Percentiles rank a stretch among this genome's conserved stretches.
phyloP scores from a whole-genome alignment of 2,113 vertebrate species.

The Notothenia coriiceps region DNA sequence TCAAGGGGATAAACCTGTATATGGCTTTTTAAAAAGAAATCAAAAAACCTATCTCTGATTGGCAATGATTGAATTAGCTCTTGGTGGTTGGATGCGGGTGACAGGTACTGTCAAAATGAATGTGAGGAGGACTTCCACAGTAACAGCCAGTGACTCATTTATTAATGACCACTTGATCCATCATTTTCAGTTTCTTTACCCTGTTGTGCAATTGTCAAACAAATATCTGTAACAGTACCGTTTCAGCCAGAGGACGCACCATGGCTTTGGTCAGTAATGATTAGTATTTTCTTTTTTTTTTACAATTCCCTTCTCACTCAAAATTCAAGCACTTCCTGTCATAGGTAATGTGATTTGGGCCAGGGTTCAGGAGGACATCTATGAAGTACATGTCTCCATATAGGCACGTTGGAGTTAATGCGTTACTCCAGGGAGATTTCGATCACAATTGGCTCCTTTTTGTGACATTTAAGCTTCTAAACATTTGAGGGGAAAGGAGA shows the following conservation, averaged over 20 bases:
- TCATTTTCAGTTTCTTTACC: constrained; percentile 20
- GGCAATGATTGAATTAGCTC: neutral
- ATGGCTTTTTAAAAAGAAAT: neutral
- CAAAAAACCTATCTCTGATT: neutral
- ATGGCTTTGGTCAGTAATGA: constrained; percentile 33
- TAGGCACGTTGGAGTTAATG: neutral
- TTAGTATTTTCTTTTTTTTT: neutral
- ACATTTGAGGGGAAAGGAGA: neutral
- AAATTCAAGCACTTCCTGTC: constrained; percentile 34
- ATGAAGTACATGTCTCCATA: constrained; percentile 26
- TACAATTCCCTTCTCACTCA: constrained; percentile 11
- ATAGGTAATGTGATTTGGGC: neutral
- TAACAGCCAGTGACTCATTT: constrained; percentile 56
- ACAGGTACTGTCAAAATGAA: constrained; percentile 69
- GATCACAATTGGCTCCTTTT: constrained; percentile 1
- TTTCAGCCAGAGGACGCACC: constrained; percentile 43
- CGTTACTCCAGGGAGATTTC: neutral
- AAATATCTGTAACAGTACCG: constrained; percentile 52
- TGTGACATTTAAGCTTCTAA: neutral
- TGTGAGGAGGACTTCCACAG: constrained; percentile 67
- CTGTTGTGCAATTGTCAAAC: constrained; percentile 55
- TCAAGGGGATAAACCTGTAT: constrained; percentile 10
- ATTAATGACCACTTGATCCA: constrained; percentile 56
- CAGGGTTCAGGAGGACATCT: constrained; percentile 9
- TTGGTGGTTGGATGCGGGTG: constrained; percentile 23